Evolutionary conservation across 2,797 vertebrate species (phyloP).

Genomic region (Brachyrhaphis roseni): DNA sequence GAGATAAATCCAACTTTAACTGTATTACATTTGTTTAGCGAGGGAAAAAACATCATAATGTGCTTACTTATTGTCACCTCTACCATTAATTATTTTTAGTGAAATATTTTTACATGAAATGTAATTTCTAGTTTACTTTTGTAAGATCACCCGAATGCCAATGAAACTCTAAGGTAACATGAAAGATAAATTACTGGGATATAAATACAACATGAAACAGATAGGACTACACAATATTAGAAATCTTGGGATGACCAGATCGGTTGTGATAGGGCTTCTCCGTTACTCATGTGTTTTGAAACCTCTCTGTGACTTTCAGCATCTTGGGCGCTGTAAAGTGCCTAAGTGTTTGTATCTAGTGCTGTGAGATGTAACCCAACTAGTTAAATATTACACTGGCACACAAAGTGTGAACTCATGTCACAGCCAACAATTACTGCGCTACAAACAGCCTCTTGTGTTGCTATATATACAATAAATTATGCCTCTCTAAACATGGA

Average conservation of each 20-base stretch:
- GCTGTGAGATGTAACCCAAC: background rate
- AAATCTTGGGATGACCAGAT: background rate
- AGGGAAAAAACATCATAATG: background rate
- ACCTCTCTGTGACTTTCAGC: background rate
- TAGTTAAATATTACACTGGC: background rate
- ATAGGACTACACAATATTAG: background rate
- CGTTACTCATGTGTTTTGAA: background rate
- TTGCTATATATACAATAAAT: background rate
- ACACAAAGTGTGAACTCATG: background rate
- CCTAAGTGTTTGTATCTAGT: background rate
- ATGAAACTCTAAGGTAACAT: background rate
- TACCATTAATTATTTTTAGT: background rate
- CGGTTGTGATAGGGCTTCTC: background rate
- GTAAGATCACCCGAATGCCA: background rate
- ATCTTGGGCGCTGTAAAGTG: background rate
- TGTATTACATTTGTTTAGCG: background rate
- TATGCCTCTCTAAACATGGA: background rate
- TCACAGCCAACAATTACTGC: background rate
- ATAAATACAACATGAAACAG: background rate
- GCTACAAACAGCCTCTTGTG: background rate
- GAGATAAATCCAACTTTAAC: background rate
- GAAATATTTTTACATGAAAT: background rate
- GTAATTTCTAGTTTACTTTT: too few species aligned
- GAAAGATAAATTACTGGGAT: background rate
- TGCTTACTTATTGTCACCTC: background rate